These are phyloP conservation scores for Andrena flavipes DNA, from an alignment of 2,888 invertebrate genomes.

Conservation along the genomic window DNA sequence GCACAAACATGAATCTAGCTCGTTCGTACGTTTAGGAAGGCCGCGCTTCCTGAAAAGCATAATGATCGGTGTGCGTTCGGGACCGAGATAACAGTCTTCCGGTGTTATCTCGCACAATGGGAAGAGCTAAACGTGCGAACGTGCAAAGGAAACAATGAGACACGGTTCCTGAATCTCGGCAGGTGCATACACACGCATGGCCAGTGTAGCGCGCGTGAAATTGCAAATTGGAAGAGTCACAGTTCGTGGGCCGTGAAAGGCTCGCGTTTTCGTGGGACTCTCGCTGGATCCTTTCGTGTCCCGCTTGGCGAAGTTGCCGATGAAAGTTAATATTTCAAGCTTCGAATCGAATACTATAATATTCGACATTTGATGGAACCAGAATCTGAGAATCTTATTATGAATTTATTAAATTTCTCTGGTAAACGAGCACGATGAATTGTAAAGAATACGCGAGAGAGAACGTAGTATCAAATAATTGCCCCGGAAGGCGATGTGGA, in stretches of 20 bases:
- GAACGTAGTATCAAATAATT: no score
- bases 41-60: constrained; percentile 57
- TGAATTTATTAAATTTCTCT: neutral
- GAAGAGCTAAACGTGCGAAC: constrained; percentile 56
- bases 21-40: constrained; percentile 43
- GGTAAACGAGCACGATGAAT: neutral
- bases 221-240: constrained; percentile 26
- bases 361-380: neutral
- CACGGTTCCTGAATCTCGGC: constrained; percentile 40
- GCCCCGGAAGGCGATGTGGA: no score
- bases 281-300: neutral
- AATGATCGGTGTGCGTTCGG: constrained; percentile 54
- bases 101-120: constrained; percentile 55
- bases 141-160: constrained; percentile 51
- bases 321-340: no score
- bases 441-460: neutral
- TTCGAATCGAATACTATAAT: neutral
- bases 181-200: neutral
- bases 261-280: constrained; percentile 21
- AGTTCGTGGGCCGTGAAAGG: constrained; percentile 6
- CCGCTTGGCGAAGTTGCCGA: neutral
- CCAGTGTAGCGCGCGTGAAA: constrained; percentile 21
- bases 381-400: neutral
- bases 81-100: constrained; percentile 57
- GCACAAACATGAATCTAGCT: no score